Conservation (phyloP, 1,140 invertebrate genomes). For the Platorchestia sp. region DNA sequence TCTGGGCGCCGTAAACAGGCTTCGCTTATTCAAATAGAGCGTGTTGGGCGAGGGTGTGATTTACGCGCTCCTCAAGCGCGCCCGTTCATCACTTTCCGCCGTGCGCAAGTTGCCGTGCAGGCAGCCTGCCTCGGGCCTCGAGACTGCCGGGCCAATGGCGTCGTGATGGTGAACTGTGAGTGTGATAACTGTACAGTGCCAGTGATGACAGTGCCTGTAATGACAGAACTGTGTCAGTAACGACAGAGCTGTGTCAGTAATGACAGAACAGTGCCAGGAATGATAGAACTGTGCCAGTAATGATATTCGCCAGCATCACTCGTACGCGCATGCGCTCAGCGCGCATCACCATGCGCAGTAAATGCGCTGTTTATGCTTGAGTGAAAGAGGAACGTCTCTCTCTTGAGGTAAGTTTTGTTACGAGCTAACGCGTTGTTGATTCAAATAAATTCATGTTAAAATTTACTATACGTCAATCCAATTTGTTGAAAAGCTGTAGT, state of each 20-base stretch:
- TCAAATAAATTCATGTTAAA: no score
- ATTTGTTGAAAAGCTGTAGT: no score
- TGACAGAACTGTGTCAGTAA: neutral
- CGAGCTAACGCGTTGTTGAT: no score
- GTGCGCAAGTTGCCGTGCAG: neutral
- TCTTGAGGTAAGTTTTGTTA: no score
- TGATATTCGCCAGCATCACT: no score
- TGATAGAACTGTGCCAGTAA: neutral
- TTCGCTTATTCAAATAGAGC: conserved; percentile 46
- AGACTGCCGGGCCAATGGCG: no score
- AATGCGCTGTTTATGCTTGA: no score
- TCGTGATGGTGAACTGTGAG: neutral
- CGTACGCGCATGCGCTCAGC: no score
- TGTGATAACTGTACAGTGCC: neutral
- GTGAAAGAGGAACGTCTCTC: no score
- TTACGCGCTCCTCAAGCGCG: neutral
- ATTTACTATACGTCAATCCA: no score
- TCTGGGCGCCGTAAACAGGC: conserved; percentile 40
- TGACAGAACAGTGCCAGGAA: neutral
- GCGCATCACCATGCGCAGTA: no score
- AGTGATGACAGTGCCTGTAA: neutral
- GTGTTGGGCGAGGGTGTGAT: neutral
- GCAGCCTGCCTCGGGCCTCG: neutral
- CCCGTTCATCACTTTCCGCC: neutral
- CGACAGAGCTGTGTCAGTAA: neutral